These are phyloP conservation scores for Hippocampus mohnikei DNA, from an alignment of 2,113 vertebrate species.

Conservation along the genomic window DNA sequence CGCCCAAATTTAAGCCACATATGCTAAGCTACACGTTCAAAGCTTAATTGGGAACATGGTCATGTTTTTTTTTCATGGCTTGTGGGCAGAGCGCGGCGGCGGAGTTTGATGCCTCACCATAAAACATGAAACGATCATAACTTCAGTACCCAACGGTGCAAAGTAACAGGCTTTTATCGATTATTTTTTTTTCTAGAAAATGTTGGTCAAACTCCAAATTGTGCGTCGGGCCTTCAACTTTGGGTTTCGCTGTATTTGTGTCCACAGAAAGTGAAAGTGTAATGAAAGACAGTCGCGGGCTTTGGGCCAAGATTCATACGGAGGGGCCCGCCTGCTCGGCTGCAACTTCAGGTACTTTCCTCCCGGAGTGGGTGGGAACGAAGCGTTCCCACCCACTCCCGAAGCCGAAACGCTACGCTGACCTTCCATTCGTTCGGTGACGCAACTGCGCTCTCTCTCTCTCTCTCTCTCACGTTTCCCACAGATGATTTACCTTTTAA, in stretches of 20 bases:
- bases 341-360: conserved; percentile 42
- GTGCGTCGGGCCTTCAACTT: not conserved
- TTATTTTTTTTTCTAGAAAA: not conserved
- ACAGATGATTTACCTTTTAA: not conserved
- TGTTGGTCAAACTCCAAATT: not conserved
- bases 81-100: not conserved
- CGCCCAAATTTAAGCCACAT: not conserved
- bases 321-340: conserved; percentile 21
- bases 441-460: conserved; percentile 36
- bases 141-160: not conserved
- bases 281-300: conserved; percentile 39
- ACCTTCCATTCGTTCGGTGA: conserved; percentile 25
- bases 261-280: conserved; percentile 20
- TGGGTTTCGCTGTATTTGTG: not conserved
- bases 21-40: not conserved
- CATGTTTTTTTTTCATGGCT: not conserved
- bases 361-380: not conserved
- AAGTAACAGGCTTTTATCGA: not conserved
- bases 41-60: not conserved
- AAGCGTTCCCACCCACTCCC: not conserved
- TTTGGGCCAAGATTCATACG: conserved; percentile 36
- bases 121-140: not conserved
- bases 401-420: conserved; percentile 1
- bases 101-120: not conserved
- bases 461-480: conserved; percentile 47